These are phyloP conservation scores for Kryptopterus vitreolus DNA, from an alignment of 2,797 vertebrate genomes.

Conservation along the genomic window DNA sequence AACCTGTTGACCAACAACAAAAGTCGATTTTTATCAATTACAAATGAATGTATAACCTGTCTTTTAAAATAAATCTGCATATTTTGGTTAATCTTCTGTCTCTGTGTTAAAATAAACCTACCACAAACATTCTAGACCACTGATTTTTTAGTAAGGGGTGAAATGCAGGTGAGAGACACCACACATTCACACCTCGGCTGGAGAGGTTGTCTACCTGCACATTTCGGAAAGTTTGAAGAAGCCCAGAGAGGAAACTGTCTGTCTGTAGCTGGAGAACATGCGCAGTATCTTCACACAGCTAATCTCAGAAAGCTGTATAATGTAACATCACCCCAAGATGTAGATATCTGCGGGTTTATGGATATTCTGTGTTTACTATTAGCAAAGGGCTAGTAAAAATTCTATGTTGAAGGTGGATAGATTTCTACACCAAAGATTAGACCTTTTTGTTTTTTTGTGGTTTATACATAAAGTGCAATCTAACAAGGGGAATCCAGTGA, in stretches of 20 bases:
- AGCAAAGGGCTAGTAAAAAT: not conserved
- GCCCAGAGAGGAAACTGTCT: not conserved
- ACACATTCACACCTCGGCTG: not conserved
- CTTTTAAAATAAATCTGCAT: too few species aligned
- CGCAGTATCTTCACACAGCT: not conserved
- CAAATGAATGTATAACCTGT: too few species aligned
- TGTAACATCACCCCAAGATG: too few species aligned
- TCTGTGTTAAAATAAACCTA: too few species aligned
- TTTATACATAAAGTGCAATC: not conserved
- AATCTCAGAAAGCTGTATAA: not conserved
- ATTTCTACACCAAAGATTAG: not conserved
- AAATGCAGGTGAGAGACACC: not conserved
- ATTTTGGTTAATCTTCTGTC: too few species aligned
- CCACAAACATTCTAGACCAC: too few species aligned
- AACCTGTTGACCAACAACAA: too few species aligned
- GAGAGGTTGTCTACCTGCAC: not conserved
- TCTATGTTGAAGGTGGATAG: not conserved
- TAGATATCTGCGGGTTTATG: not conserved
- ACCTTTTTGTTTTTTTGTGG: too few species aligned
- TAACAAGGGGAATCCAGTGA: not conserved
- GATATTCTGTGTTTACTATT: not conserved
- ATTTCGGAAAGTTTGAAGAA: not conserved
- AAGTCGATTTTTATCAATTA: too few species aligned
- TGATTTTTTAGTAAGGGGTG: too few species aligned
- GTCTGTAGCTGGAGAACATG: not conserved